Percentiles rank a stretch among this genome's conserved stretches.
phyloP scores from a whole-genome alignment of 2,888 invertebrate species.

The Mimas tiliae region DNA sequence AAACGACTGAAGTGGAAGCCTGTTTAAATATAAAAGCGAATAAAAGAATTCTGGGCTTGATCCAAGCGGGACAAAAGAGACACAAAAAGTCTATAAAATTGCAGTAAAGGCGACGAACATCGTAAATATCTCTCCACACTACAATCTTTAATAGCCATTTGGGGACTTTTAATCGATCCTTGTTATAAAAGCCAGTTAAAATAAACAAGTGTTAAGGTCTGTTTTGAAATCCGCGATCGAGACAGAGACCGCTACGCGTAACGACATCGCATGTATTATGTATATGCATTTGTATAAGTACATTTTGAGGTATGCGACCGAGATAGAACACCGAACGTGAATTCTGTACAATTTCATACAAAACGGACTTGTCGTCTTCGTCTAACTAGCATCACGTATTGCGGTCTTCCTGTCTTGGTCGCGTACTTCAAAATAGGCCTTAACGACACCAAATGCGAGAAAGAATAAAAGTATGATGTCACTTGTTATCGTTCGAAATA shows the following conservation, averaged over 20 bases:
- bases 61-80: conserved; percentile 19
- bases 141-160: conserved; percentile 24
- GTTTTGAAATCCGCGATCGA: no score
- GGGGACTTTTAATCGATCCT: conserved; percentile 19
- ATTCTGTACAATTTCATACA: no score
- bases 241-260: no score
- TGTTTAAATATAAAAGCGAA: conserved; percentile 17
- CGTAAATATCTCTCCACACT: conserved; percentile 21
- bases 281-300: no score
- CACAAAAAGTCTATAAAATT: conserved; percentile 23
- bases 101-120: conserved; percentile 22
- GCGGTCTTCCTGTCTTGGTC: no score
- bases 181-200: conserved; percentile 17
- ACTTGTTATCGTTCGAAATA: neutral
- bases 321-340: no score
- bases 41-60: conserved; percentile 20
- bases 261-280: no score
- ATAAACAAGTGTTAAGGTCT: neutral
- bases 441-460: neutral
- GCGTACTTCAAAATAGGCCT: no score
- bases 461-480: neutral
- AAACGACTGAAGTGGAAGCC: conserved; percentile 5
- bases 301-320: no score
- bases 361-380: no score
- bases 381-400: no score